Conservation (phyloP, 2,113 vertebrate species). For the Pomatostomus ruficeps region DNA sequence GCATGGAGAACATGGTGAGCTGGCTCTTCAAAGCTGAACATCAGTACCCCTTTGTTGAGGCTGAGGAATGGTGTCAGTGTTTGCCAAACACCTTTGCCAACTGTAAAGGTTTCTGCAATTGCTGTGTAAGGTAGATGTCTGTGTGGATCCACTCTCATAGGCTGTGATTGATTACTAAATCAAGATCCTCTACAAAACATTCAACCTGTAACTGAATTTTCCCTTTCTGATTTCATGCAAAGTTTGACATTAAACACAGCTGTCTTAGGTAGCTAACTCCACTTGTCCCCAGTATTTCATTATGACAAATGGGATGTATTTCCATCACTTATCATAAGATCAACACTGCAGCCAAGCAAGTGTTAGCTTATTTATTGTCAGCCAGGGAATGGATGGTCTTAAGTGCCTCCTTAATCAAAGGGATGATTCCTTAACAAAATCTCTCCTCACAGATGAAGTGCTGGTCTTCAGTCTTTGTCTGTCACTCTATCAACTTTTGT, state of each 20-base stretch:
- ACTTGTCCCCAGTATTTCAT: slow-evolving; percentile 3
- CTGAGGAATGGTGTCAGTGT: neutral
- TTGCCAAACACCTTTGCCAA: neutral
- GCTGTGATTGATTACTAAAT: neutral
- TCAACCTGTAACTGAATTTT: neutral
- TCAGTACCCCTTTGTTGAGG: neutral
- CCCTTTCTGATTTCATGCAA: neutral
- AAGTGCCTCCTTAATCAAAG: slow-evolving; percentile 13
- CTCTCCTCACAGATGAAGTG: neutral
- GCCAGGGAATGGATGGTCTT: neutral
- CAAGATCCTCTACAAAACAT: neutral
- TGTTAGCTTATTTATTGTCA: slow-evolving; percentile 49
- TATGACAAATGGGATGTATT: slow-evolving; percentile 31
- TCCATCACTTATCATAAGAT: slow-evolving; percentile 38
- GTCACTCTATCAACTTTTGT: neutral
- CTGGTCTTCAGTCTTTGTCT: neutral
- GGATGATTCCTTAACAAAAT: neutral
- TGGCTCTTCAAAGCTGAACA: neutral
- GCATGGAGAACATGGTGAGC: neutral
- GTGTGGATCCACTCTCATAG: neutral
- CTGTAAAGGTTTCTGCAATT: neutral
- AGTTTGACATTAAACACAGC: neutral
- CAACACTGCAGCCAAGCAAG: slow-evolving; percentile 28
- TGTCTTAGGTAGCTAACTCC: slow-evolving; percentile 13
- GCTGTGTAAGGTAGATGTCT: neutral